Conservation (phyloP, 2,113 vertebrate genomes). For the Steatornis caripensis region DNA sequence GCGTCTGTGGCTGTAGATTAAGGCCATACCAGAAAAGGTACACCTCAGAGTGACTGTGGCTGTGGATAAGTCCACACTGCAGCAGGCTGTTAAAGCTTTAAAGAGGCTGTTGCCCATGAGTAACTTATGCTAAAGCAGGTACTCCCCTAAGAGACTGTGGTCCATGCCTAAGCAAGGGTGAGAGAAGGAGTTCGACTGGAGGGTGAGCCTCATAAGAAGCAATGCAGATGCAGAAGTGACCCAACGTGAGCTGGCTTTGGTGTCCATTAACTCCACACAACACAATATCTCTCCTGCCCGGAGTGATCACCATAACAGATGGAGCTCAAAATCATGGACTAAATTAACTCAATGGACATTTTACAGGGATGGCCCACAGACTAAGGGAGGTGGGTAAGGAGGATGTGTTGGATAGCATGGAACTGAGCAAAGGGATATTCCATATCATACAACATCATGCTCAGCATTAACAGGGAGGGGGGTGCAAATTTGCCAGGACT, state of each 20-base stretch:
- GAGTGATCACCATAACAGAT: neutral
- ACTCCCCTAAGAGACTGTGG: neutral
- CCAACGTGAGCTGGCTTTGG: neutral
- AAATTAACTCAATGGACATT: neutral
- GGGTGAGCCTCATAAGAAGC: neutral
- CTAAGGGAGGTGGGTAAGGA: too few relatives aligned
- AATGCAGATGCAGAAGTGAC: neutral
- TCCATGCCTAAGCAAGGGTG: neutral
- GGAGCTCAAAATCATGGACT: neutral
- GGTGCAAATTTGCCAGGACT: neutral
- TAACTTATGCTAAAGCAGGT: neutral
- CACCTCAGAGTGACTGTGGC: neutral
- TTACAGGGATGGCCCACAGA: neutral
- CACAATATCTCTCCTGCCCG: neutral
- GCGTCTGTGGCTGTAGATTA: neutral
- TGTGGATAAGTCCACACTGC: neutral
- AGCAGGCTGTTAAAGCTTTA: neutral
- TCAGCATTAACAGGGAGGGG: neutral
- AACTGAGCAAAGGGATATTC: neutral
- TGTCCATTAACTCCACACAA: neutral
- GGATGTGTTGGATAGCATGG: neutral
- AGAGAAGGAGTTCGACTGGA: neutral
- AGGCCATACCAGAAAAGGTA: neutral
- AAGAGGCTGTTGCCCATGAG: neutral
- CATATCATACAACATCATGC: too few relatives aligned